Base-by-base conservation (phyloP, 2,797 vertebrate species). In the Rhinichthys osculus region DNA sequence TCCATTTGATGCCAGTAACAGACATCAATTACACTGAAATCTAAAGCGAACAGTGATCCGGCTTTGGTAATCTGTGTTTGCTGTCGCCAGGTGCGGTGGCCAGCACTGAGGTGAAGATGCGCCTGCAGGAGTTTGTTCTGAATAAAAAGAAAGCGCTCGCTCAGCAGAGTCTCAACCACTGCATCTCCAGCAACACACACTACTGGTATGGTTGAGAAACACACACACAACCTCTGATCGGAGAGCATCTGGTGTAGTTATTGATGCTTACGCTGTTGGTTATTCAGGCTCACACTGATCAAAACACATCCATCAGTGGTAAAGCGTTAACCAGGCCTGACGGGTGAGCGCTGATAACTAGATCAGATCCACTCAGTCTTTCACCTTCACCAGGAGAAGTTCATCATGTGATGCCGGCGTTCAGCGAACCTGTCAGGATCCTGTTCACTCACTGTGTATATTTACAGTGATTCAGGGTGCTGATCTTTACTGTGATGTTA, bases 101-200 rank as follows among this genome's bases (percentile, higher is more conserved):
- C 89, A 99, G 98, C 90, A 98, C 97, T 0, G 97, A 99, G 92
- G 98, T 99, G 69, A 99, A 99, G 95, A 97, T 99, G 97, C 97
- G 97, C 59, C 91, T 99, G n/a, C 98, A 99, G 89, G 98, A 99
- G 89, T 99, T 99, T 90, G 98, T 99, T 74, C 94, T 99, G 86
- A 99, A 98, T 90, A 99, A 99, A 90, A 98, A 99, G 95, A 99
- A 99, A 92, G 97, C 97, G 0, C 94, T 98, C 90, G 98, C 97
- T 83, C 97, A 98, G 90, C 95, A 97, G 81, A 97, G 92, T 92
- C 95, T 99, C 82, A 99, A 99, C 95, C 97, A 99, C 94, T 97
- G 97, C 93, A 95, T 99, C 87, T 95, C 97, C 91, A 96, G 94
- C 1, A 96, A 98, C 91, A 97, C 97, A 7, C 97, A 97, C 94